Conservation (phyloP, 1,140 invertebrate genomes). For the Aphidius ervi region DNA sequence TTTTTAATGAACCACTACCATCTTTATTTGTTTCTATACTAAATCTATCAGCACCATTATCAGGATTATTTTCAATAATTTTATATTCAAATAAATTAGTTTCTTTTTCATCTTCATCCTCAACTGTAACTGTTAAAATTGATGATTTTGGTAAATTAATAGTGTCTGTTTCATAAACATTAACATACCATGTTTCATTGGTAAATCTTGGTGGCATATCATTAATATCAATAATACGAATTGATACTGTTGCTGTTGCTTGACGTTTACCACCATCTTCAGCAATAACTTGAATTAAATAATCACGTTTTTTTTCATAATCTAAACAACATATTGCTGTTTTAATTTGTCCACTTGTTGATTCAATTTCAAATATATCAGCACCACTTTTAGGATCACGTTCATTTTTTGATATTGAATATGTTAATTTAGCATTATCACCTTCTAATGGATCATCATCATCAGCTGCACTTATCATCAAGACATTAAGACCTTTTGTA, state of each 20-base stretch:
- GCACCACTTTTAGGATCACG: constrained; percentile 92
- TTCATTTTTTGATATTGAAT: constrained; percentile 95
- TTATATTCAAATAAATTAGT: too few species aligned
- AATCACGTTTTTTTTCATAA: constrained; percentile 90
- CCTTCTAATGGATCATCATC: constrained; percentile 94
- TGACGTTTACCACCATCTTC: constrained; percentile 73
- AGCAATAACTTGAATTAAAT: constrained; percentile 94
- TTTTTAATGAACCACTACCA: constrained; percentile 90
- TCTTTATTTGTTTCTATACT: constrained; percentile 96
- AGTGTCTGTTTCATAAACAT: constrained; percentile 94
- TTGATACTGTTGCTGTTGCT: constrained; percentile 87
- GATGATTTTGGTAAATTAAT: constrained; percentile 89
- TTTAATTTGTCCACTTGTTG: constrained; percentile 91
- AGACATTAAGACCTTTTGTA: constrained; percentile 94
- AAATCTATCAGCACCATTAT: constrained; percentile 83
- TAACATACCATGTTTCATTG: constrained; percentile 93
- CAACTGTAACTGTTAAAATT: constrained; percentile 89
- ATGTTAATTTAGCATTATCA: constrained; percentile 84
- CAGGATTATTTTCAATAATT: background rate
- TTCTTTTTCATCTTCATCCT: constrained; percentile 87
- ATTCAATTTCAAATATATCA: constrained; percentile 92
- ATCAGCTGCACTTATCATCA: constrained; percentile 96
- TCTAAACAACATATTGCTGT: constrained; percentile 92
- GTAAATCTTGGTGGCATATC: constrained; percentile 95
- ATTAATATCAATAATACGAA: constrained; percentile 90